These are phyloP conservation scores for Ammospiza maritima DNA, from an alignment of 2,797 vertebrate genomes.

Conservation along the genomic window DNA sequence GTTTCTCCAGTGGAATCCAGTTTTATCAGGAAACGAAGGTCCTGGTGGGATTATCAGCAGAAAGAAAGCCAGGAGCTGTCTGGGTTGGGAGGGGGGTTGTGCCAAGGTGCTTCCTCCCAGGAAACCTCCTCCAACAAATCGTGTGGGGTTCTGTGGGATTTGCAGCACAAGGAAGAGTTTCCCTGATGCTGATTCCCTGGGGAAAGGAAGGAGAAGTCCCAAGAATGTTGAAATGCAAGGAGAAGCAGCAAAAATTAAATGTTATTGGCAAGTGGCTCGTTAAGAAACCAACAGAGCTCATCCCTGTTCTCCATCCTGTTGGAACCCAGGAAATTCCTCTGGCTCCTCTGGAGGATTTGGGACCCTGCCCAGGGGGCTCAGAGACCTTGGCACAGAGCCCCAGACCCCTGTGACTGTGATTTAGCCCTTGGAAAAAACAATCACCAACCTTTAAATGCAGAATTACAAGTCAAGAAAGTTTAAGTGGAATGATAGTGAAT, in stretches of 20 bases:
- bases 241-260: neutral
- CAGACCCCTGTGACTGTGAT: too few relatives aligned
- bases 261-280: neutral
- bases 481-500: too few relatives aligned
- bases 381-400: too few relatives aligned
- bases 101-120: conserved; percentile 33
- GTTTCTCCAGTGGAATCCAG: conserved; percentile 82
- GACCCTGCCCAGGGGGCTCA: too few relatives aligned
- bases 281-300: fast-evolving
- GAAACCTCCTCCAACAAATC: neutral
- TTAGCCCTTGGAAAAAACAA: too few relatives aligned
- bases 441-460: too few relatives aligned
- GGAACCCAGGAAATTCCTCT: too few relatives aligned
- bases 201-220: neutral
- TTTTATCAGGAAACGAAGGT: conserved; percentile 76
- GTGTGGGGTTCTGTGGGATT: neutral
- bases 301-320: neutral
- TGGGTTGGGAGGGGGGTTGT: conserved; percentile 70
- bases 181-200: neutral
- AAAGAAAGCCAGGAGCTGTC: conserved; percentile 79
- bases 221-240: neutral
- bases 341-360: too few relatives aligned
- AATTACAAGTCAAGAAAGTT: too few relatives aligned
- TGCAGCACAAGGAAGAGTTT: neutral
- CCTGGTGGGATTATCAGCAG: conserved; percentile 76